Base-by-base conservation (phyloP, 1,140 invertebrate genomes). In the Drosophila nebulosa region DNA sequence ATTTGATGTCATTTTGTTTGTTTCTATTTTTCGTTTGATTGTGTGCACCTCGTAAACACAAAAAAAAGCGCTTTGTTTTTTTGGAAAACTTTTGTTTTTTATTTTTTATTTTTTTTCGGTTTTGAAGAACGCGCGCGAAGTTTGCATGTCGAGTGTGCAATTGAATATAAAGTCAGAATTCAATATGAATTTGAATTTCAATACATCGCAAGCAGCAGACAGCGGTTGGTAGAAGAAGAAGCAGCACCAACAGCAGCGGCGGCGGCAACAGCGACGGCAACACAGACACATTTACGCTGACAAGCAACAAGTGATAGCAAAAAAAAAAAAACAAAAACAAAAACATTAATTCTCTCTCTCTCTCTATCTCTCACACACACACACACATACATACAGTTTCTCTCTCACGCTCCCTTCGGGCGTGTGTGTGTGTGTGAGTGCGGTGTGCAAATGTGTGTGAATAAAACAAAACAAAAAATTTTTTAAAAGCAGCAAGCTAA, bases 151-250 rank as follows among this genome's bases (percentile, higher is more conserved):
- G 83, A 89, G 61, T 79, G 83, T 88, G 75, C 84, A 88, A 83
- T 84, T 88, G 78, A 73, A 88, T 83, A 79, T 88, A 89, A 80
- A 74, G 66, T 68, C 72, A 75, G 69, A 78, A 64, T 89, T 66
- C 75, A 68, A 73, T 79, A 75, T 78, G 80, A 88, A 76, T 88
- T 88, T 88, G 75, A 88, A 88, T 88, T 88, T 88, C 65, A 88
- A 88, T 88, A 79, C 75, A 59, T 70, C 74, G 56, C 51, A 46
- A 16, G 51, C 71, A 46, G 21, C 61, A 12, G 10, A 12, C 30
- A 12, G 30, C 30, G 1, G 30, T 32, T 10, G 30, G 30, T 12
- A 32, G 30, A 32, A 32, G 30, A 12, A 12, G 30, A 3, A 12
- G 30, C 30, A 32, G 10, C 9, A 32, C 2, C 9, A 59, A 51